A percentile compares a stretch with the other conserved stretches of the same genome.
Conservation (phyloP, 1,140 invertebrate species). For the Euwallacea similis region DNA sequence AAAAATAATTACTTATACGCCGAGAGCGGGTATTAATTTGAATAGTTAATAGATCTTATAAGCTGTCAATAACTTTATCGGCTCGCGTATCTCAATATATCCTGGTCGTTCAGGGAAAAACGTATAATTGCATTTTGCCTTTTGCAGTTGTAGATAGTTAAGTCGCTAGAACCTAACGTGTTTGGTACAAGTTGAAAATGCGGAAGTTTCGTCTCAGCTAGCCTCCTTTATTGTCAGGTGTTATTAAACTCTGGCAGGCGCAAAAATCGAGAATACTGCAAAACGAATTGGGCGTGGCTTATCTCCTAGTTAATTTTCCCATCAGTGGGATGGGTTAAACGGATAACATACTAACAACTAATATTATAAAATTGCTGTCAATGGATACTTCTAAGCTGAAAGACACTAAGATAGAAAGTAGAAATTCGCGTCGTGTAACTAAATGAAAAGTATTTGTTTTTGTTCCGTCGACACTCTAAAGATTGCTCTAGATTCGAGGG, state of each 20-base stretch:
- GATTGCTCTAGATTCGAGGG: neutral
- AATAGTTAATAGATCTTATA: conserved; percentile 34
- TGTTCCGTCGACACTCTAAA: neutral
- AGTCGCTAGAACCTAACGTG: too few species aligned
- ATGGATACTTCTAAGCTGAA: too few species aligned
- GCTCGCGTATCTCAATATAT: conserved; percentile 22
- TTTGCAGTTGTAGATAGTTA: conserved; percentile 1
- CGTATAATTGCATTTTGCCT: conserved; percentile 29
- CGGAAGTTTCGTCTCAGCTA: neutral
- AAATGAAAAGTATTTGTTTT: conserved; percentile 1
- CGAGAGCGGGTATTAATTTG: conserved; percentile 25
- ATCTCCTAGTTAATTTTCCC: too few species aligned
- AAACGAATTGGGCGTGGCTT: too few species aligned
- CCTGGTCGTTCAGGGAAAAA: conserved; percentile 20
- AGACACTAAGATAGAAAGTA: neutral
- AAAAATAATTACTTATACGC: conserved; percentile 20
- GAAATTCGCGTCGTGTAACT: neutral
- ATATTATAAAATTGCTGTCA: too few species aligned
- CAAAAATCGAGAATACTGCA: too few species aligned
- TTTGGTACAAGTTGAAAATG: neutral
- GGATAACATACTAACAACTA: too few species aligned
- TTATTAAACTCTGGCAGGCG: too few species aligned
- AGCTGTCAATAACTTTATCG: conserved; percentile 34
- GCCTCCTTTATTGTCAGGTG: too few species aligned
- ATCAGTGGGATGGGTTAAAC: too few species aligned